Evolutionary conservation across 2,797 vertebrate genomes (phyloP).

Genomic region (Protonibea diacanthus): DNA sequence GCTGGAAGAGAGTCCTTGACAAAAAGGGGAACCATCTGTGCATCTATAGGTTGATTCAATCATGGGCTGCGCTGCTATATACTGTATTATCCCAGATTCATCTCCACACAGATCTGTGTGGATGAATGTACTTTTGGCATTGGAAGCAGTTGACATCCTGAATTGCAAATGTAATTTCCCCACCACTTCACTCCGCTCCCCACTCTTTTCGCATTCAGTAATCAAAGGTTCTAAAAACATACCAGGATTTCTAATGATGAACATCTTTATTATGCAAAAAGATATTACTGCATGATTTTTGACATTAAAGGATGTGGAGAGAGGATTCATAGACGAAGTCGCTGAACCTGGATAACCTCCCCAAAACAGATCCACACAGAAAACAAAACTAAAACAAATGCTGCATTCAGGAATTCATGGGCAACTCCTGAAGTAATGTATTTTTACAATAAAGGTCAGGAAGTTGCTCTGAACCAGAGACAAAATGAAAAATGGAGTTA

Average conservation of each 20-base stretch:
- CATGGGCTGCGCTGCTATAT: conserved; percentile 4
- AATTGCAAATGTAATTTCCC: conserved; percentile 43
- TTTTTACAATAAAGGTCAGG: neutral
- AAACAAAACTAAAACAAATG: neutral
- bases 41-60: conserved; percentile 39
- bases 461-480: neutral
- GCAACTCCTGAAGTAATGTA: neutral
- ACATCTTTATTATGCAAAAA: neutral
- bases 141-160: conserved; percentile 21
- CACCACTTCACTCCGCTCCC: neutral
- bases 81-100: conserved; percentile 7
- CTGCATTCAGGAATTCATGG: neutral
- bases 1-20: conserved; percentile 34
- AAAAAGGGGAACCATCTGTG: conserved; percentile 46
- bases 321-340: neutral
- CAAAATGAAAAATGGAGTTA: neutral
- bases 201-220: neutral
- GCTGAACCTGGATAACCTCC: neutral
- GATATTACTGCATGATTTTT: neutral
- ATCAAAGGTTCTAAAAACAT: neutral
- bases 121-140: conserved; percentile 1
- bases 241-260: neutral
- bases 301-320: neutral
- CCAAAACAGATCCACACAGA: neutral
- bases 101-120: conserved; percentile 3